Evolutionary conservation across 2,888 invertebrate species (phyloP).

Genomic region (Scaptomyza caliginosa): DNA sequence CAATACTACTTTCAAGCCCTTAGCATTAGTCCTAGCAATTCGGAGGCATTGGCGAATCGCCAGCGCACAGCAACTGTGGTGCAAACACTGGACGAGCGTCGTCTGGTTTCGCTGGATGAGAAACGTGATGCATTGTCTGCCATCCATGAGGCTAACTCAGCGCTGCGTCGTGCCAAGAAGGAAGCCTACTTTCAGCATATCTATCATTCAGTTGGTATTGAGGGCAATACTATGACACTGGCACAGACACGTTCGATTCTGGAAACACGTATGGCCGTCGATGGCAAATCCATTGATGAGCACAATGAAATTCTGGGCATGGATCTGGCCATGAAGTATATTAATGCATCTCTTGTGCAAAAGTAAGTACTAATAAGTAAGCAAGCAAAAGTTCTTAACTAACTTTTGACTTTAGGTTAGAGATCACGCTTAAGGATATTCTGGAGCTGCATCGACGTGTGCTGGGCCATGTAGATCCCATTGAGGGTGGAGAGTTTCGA

Average conservation of each 20-base stretch:
- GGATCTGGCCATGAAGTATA: constrained; percentile 97
- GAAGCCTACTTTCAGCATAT: constrained; percentile 98
- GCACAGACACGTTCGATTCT: constrained; percentile 95
- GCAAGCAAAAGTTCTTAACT: neutral
- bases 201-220: constrained; percentile 98
- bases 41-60: constrained; percentile 91
- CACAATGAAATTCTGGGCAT: constrained; percentile 98
- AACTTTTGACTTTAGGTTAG: constrained; percentile 85
- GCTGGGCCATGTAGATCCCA: constrained; percentile 96
- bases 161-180: constrained; percentile 93
- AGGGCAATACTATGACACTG: constrained; percentile 98
- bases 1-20: constrained; percentile 95
- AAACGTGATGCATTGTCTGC: constrained; percentile 92
- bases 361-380: constrained; percentile 81
- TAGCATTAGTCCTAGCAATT: constrained; percentile 92
- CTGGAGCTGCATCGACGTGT: constrained; percentile 96
- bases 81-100: constrained; percentile 92
- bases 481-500: constrained; percentile 94
- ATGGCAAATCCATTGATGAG: constrained; percentile 96
- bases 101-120: constrained; percentile 87
- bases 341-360: constrained; percentile 91
- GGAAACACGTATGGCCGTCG: constrained; percentile 94
- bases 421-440: constrained; percentile 93
- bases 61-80: constrained; percentile 94
- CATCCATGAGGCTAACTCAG: constrained; percentile 91